Conservation (phyloP, 2,888 invertebrate species). For the Euspilapteryx auroguttella region DNA sequence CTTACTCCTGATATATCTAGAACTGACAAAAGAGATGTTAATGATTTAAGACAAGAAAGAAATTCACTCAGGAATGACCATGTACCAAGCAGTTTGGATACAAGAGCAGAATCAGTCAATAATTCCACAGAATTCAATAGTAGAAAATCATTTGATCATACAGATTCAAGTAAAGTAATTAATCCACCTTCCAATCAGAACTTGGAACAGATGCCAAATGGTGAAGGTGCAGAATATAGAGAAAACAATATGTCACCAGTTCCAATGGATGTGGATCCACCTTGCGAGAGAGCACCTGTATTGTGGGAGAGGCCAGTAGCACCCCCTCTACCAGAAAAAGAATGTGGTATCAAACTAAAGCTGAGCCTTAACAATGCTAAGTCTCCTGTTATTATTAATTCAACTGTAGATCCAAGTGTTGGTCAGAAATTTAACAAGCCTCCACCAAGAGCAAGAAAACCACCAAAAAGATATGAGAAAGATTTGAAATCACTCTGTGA, state of each 20-base stretch:
- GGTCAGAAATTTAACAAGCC: slow-evolving; percentile 39
- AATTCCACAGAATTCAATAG: background rate
- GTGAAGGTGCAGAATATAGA: slow-evolving; percentile 34
- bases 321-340: slow-evolving; percentile 29
- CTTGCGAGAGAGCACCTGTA: slow-evolving; percentile 2
- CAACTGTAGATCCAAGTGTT: slow-evolving; percentile 48
- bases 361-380: slow-evolving; percentile 49
- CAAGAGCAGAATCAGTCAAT: slow-evolving; percentile 25
- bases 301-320: slow-evolving; percentile 18
- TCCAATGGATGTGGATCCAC: slow-evolving; percentile 19
- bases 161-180: background rate
- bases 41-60: slow-evolving; percentile 19
- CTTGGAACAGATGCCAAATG: slow-evolving; percentile 19
- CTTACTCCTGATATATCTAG: slow-evolving; percentile 10
- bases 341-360: slow-evolving; percentile 48
- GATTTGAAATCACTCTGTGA: slow-evolving; percentile 12
- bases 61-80: slow-evolving; percentile 3
- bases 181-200: background rate
- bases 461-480: slow-evolving; percentile 47
- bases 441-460: slow-evolving; percentile 32
- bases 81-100: slow-evolving; percentile 19
- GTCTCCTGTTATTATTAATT: slow-evolving; percentile 51
- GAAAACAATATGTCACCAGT: slow-evolving; percentile 33
- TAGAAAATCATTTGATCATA: no score
- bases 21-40: slow-evolving; percentile 22